Conservation (phyloP, 1,140 invertebrate genomes). For the Drosophila guanche region DNA sequence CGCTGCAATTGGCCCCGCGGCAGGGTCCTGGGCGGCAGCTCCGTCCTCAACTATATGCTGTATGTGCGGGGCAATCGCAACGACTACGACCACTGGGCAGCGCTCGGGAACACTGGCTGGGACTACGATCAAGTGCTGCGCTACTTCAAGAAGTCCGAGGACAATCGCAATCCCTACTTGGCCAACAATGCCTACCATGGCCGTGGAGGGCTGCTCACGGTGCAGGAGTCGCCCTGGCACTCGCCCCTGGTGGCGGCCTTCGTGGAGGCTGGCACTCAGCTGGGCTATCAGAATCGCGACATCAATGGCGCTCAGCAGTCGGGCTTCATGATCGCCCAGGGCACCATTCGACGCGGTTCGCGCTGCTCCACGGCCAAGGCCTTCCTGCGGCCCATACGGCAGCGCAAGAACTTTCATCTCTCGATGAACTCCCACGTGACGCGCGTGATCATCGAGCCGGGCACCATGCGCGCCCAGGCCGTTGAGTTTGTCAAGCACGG, state of each 20-base stretch:
- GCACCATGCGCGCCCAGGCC: conserved; percentile 88
- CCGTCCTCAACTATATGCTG: conserved; percentile 97
- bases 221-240: conserved; percentile 93
- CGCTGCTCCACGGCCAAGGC: conserved; percentile 96
- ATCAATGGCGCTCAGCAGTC: conserved; percentile 93
- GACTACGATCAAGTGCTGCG: conserved; percentile 93
- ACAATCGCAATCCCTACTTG: conserved; percentile 93
- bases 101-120: conserved; percentile 94
- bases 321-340: conserved; percentile 95
- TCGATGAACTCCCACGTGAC: conserved; percentile 91
- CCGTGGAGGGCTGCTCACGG: conserved; percentile 90
- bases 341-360: conserved; percentile 92
- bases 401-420: conserved; percentile 91
- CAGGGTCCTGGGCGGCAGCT: conserved; percentile 94
- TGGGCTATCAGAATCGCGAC: conserved; percentile 94
- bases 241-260: conserved; percentile 92
- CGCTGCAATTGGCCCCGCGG: conserved; percentile 93
- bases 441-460: conserved; percentile 88
- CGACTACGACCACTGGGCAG: conserved; percentile 96
- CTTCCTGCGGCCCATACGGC: conserved; percentile 91
- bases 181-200: conserved; percentile 88
- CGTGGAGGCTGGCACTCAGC: conserved; percentile 92
- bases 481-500: conserved; percentile 91
- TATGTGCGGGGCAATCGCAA: conserved; percentile 91
- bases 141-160: conserved; percentile 96